Base-by-base conservation (phyloP, 2,113 vertebrate genomes). In the Sclerurus mexicanus region DNA sequence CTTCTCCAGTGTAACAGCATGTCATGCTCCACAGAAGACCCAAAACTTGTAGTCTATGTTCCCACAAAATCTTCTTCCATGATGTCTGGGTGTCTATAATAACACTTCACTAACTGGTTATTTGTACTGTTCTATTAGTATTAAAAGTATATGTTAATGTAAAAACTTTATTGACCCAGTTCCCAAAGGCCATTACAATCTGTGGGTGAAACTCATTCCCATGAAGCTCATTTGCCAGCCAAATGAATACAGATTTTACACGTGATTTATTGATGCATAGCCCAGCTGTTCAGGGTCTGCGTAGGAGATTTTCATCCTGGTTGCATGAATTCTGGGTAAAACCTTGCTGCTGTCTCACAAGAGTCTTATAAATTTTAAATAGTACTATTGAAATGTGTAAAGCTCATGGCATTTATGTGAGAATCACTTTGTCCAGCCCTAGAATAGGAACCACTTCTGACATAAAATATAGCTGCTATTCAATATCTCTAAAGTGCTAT, bases 231-330 rank as follows among this genome's bases (percentile, higher is more conserved):
- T 81, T 89, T 94, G 53, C 44, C 73, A 86, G 76, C 62, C 53
- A 52, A 85, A 58, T 74, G 23, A 87, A 93, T 66, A 68, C 84
- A 73, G 47, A 30, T 74, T 95, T 92, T 75, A 75, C 1, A 2
- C 52, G 79, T 92, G 83, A 92, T 86, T 92, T 93, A 87, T 56
- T 92, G 88, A 90, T 71, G 68, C 83, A 33, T 79, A 31, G 63
- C 49, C 86, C 88, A 94, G 86, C 85, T 95, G 83, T 92, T 94
- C 88, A 93, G 19, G 22, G 6, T 96, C 90, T 92, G 90, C 75
- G 44, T 59, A 53, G 76, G 79, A 92, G 73, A 78, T 89, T 97
- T 96, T 68, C 73, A 73, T 72, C 46, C 52, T 24, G 40, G 35
- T 72, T 75, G 58, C 56, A 72, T 40, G 85, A 89, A 81, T 90